phyloP scores from a whole-genome alignment of 2,113 vertebrate species.

The Odontesthes bonariensis region DNA sequence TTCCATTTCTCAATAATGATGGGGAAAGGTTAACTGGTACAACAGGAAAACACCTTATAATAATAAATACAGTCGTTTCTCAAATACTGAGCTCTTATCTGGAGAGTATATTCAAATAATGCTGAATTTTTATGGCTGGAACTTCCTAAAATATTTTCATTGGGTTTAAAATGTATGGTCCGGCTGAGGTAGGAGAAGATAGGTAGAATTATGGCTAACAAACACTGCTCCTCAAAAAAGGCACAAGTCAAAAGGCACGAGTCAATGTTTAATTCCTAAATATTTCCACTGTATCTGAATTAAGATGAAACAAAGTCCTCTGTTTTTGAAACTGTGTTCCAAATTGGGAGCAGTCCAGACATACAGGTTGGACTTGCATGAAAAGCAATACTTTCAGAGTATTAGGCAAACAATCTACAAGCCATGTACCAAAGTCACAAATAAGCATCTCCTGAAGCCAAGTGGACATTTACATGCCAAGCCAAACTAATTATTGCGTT shows the following conservation, averaged over 20 bases:
- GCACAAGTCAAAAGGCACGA: not conserved
- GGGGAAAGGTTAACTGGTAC: not conserved
- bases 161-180: constrained; percentile 19
- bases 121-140: constrained; percentile 22
- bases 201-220: not conserved
- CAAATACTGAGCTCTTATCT: constrained; percentile 6
- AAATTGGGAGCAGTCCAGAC: constrained; percentile 51
- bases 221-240: constrained; percentile 19
- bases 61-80: constrained; percentile 6
- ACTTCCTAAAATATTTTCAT: constrained; percentile 32
- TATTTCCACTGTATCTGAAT: constrained; percentile 44
- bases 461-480: constrained; percentile 66
- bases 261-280: constrained; percentile 44
- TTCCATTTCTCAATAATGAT: too few relatives aligned
- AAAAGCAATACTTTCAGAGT: constrained; percentile 68
- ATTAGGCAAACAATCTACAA: constrained; percentile 70
- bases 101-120: constrained; percentile 20
- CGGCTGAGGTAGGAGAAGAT: constrained; percentile 18
- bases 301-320: constrained; percentile 42
- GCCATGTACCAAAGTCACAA: constrained; percentile 67
- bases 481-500: constrained; percentile 73
- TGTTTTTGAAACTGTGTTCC: constrained; percentile 33
- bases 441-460: constrained; percentile 65
- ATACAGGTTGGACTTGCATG: constrained; percentile 58
- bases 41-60: not conserved